A percentile compares a stretch with the other conserved stretches of the same genome.
Conservation (phyloP, 2,797 vertebrate genomes). For the Garrulus glandarius region DNA sequence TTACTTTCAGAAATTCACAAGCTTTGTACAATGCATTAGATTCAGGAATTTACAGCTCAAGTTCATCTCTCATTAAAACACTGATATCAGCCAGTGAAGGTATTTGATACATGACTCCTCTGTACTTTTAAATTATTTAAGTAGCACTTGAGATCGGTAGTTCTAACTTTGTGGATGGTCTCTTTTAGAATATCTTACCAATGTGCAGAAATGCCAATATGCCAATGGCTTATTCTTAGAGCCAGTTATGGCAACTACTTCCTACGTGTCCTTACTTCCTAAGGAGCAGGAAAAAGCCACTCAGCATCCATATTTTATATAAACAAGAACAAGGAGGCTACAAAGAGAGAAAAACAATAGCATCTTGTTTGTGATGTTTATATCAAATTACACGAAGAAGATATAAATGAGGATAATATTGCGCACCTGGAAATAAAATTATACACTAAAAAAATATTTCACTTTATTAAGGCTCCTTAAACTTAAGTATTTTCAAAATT, state of each 20-base stretch:
- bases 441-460: background rate
- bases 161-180: background rate
- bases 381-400: background rate
- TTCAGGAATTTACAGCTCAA: background rate
- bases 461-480: background rate
- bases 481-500: background rate
- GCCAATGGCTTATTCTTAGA: background rate
- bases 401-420: background rate
- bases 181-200: background rate
- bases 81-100: background rate
- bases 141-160: background rate
- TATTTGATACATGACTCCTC: background rate
- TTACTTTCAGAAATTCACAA: background rate
- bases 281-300: background rate
- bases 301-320: background rate
- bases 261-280: background rate
- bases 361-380: background rate
- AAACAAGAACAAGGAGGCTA: background rate
- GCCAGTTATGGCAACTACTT: background rate
- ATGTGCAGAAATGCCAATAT: background rate
- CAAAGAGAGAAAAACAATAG: background rate
- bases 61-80: background rate
- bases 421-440: background rate
- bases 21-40: background rate
- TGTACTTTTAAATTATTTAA: background rate